Conservation (phyloP, 2,888 invertebrate genomes). For the Meteorus colon region DNA sequence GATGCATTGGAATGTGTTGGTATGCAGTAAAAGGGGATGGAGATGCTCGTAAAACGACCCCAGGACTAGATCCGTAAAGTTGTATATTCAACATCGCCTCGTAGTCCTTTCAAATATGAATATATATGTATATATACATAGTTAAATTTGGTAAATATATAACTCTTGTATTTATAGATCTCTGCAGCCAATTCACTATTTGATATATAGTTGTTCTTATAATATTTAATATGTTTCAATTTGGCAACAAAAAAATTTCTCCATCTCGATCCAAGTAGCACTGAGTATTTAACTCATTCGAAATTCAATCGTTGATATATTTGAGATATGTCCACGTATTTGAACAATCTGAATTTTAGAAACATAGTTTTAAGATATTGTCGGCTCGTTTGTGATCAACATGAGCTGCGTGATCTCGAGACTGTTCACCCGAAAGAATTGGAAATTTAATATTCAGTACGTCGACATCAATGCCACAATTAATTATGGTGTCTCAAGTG, state of each 20-base stretch:
- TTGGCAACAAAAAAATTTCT: not conserved
- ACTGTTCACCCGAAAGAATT: not conserved
- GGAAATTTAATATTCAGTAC: not conserved
- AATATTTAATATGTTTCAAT: not conserved
- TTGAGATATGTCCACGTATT: not conserved
- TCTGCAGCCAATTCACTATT: not conserved
- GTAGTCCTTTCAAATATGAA: not conserved
- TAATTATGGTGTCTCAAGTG: too few relatives aligned
- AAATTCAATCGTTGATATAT: not conserved
- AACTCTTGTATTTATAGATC: not conserved
- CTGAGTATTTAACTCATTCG: not conserved
- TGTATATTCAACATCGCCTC: not conserved
- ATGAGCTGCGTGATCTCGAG: not conserved
- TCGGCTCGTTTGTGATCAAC: not conserved
- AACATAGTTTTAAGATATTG: not conserved
- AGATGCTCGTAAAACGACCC: constrained; percentile 22
- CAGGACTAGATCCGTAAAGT: not conserved
- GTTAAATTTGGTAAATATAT: not conserved
- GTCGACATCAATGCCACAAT: not conserved
- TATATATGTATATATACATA: not conserved
- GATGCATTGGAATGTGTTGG: constrained; percentile 6
- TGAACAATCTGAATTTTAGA: not conserved
- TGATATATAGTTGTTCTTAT: not conserved
- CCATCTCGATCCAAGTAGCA: too few relatives aligned
- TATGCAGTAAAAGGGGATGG: constrained; percentile 21